A percentile compares a stretch with the other conserved stretches of the same genome.
Conservation (phyloP, 1,140 invertebrate genomes). For the Heliconius nattereri region DNA sequence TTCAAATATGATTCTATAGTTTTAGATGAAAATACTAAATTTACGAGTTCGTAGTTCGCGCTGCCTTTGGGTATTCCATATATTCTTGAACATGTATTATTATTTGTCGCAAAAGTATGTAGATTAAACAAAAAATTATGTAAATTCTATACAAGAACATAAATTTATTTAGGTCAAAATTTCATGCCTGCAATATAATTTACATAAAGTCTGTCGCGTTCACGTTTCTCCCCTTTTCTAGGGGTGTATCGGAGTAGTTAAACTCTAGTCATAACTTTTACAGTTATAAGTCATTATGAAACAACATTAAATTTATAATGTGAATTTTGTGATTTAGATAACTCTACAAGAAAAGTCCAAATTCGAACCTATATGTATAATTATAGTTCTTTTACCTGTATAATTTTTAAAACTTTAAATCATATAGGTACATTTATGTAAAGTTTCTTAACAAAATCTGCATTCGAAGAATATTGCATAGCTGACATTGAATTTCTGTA, state of each 20-base stretch:
- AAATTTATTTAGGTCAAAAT: constrained; percentile 43
- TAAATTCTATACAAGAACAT: neutral
- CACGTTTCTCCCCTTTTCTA: constrained; percentile 13
- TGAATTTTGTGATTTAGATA: neutral
- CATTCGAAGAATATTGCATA: constrained; percentile 19
- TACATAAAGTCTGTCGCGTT: constrained; percentile 57
- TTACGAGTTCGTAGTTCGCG: no score
- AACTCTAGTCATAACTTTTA: constrained; percentile 27
- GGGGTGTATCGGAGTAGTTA: constrained; percentile 29
- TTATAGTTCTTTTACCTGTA: neutral
- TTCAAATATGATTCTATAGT: no score
- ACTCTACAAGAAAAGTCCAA: neutral
- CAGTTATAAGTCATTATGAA: neutral
- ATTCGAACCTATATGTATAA: neutral
- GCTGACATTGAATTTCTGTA: constrained; percentile 60
- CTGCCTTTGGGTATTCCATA: neutral
- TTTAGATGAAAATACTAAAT: no score
- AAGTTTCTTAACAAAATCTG: neutral
- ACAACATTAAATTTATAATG: neutral
- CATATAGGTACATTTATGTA: neutral
- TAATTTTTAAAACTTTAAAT: neutral
- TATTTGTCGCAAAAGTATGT: neutral
- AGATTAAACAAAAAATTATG: neutral
- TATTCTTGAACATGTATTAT: neutral
- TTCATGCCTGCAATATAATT: constrained; percentile 59